Base-by-base conservation (phyloP, 1,140 invertebrate species). In the Neomicropteryx cornuta region DNA sequence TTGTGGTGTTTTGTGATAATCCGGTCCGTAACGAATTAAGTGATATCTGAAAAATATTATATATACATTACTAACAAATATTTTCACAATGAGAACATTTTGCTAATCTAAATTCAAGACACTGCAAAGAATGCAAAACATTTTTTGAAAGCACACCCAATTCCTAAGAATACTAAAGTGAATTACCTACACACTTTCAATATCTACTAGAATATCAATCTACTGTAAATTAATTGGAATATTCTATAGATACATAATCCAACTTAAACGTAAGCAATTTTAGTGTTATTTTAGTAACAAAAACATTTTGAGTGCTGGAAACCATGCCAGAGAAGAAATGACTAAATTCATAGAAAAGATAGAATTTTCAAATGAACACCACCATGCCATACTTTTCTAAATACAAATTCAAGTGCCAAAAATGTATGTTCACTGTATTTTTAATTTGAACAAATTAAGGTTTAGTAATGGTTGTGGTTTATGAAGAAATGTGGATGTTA, bases 21-120 rank as follows among this genome's bases (percentile, higher is more conserved):
- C n/a, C n/a, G n/a, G n/a, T n/a, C 45, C 45, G 45, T 47, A 47
- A 14, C 45, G 42, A 19, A 47, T 27, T 13, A 30, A 24, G 38
- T 33, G 29, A 42, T 47, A 47, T 42, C 45, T 47, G 42, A 3
- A 44, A 47, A 8, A 20, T 21, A n/a, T 32, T n/a, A n/a, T n/a
- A n/a, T n/a, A n/a, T n/a, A n/a, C n/a, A n/a, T n/a, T n/a, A n/a
- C n/a, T n/a, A n/a, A n/a, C n/a, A n/a, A n/a, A n/a, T 16, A 24
- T 24, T 37, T 23, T 2, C 3, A 6, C 17, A 13, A n/a, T 18
- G 4, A 8, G 8, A 8, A 36, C 19, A 8, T 14, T 29, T 29
- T 19, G 10, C 16, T 24, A 20, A 13, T 4, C 10, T 19, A 38
- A 37, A 27, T 37, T 17, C 8, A 4, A 27, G 19, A 3, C 27